A percentile compares a stretch with the other conserved stretches of the same genome.
phyloP scores from a whole-genome alignment of 2,113 vertebrate species.

The Eubucco bourcierii region DNA sequence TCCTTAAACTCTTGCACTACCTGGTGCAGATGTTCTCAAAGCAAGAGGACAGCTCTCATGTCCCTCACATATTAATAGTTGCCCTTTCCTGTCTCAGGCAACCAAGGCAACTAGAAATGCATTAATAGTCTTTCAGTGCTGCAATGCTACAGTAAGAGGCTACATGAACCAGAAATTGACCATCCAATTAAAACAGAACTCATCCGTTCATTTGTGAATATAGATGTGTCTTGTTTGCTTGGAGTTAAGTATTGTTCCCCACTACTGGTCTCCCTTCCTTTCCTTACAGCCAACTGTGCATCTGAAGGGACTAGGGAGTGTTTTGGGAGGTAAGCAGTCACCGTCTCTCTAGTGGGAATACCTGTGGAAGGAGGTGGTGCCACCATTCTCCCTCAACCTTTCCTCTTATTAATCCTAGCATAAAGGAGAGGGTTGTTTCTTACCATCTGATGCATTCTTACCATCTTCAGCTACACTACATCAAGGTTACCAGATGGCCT shows the following conservation, averaged over 20 bases:
- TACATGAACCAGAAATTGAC: not conserved
- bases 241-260: not conserved
- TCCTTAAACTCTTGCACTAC: not conserved
- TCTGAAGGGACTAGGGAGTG: not conserved
- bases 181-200: not conserved
- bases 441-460: not conserved
- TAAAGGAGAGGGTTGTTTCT: not conserved
- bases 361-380: not conserved
- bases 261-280: not conserved
- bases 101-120: not conserved
- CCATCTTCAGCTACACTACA: not conserved
- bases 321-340: not conserved
- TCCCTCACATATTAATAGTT: not conserved
- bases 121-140: not conserved
- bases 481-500: not conserved
- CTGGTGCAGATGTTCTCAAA: accelerated
- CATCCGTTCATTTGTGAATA: not conserved
- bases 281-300: not conserved
- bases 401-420: not conserved
- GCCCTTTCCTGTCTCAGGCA: not conserved
- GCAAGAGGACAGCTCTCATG: not conserved
- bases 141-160: not conserved
- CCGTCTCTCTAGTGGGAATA: not conserved
- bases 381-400: not conserved
- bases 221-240: not conserved